Percentiles rank a stretch among this genome's conserved stretches.
Evolutionary conservation across 2,113 vertebrate genomes (phyloP).

Genomic region (Cochlearius cochlearius): DNA sequence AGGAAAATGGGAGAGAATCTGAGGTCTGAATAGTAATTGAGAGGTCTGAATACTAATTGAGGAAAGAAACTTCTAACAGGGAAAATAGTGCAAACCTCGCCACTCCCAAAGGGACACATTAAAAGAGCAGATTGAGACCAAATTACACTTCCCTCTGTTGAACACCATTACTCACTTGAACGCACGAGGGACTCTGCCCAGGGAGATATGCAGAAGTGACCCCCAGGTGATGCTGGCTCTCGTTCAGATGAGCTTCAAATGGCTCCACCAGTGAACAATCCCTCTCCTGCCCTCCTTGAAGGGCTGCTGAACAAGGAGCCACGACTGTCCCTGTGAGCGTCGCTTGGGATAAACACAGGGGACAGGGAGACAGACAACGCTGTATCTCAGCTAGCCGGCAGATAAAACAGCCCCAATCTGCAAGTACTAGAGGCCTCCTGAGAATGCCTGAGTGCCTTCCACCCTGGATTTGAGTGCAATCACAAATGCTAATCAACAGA

Average conservation of each 20-base stretch:
- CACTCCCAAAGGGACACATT: background rate
- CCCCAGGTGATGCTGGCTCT: background rate
- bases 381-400: background rate
- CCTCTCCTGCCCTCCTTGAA: background rate
- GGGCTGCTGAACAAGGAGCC: background rate
- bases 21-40: background rate
- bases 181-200: background rate
- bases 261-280: background rate
- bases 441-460: background rate
- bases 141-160: background rate
- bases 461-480: background rate
- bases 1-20: background rate
- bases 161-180: background rate
- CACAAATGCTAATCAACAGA: slow-evolving; percentile 3
- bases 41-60: background rate
- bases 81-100: background rate
- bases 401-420: background rate
- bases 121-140: background rate
- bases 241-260: background rate
- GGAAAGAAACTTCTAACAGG: background rate
- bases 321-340: background rate
- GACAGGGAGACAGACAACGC: background rate
- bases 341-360: background rate
- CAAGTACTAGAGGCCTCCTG: background rate
- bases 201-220: background rate